A percentile compares a stretch with the other conserved stretches of the same genome.
Evolutionary conservation across 2,888 invertebrate species (phyloP).

Genomic region (Drosophila anomelani): DNA sequence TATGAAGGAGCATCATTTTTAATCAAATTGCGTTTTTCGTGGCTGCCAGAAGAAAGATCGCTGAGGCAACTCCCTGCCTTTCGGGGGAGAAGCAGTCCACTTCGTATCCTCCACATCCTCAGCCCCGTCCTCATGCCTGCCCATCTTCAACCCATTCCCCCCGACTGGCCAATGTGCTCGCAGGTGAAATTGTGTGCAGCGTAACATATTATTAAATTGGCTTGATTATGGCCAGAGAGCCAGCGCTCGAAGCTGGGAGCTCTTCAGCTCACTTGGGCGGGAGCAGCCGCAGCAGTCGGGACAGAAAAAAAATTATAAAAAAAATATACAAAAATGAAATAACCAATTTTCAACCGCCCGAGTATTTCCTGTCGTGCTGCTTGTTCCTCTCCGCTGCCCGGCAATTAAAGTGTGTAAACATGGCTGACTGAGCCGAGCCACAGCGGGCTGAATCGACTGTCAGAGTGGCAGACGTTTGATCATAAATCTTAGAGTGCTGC

Average conservation of each 20-base stretch:
- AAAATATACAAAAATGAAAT: constrained; percentile 36
- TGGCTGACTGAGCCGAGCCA: constrained; percentile 56
- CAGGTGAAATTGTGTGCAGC: constrained; percentile 79
- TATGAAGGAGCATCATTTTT: constrained; percentile 59
- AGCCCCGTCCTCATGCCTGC: neutral
- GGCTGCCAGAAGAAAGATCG: constrained; percentile 43
- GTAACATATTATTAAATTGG: constrained; percentile 77
- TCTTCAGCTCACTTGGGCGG: constrained; percentile 46
- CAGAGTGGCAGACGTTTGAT: constrained; percentile 55
- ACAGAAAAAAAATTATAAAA: constrained; percentile 2
- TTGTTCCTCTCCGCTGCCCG: constrained; percentile 37
- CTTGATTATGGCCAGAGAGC: constrained; percentile 72
- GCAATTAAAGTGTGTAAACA: constrained; percentile 75
- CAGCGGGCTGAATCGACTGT: constrained; percentile 56
- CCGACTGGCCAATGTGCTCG: constrained; percentile 38
- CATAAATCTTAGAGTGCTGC: constrained; percentile 69
- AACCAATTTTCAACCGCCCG: constrained; percentile 62
- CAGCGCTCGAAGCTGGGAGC: constrained; percentile 23
- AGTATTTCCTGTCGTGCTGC: constrained; percentile 73
- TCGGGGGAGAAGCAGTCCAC: constrained; percentile 10
- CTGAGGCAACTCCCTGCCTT: constrained; percentile 27
- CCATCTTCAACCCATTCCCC: neutral
- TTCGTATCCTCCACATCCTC: neutral
- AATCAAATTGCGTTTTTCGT: constrained; percentile 66
- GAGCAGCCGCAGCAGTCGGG: constrained; percentile 24